Evolutionary conservation across 2,797 vertebrate genomes (phyloP).

Genomic region (Spatula versicolor): DNA sequence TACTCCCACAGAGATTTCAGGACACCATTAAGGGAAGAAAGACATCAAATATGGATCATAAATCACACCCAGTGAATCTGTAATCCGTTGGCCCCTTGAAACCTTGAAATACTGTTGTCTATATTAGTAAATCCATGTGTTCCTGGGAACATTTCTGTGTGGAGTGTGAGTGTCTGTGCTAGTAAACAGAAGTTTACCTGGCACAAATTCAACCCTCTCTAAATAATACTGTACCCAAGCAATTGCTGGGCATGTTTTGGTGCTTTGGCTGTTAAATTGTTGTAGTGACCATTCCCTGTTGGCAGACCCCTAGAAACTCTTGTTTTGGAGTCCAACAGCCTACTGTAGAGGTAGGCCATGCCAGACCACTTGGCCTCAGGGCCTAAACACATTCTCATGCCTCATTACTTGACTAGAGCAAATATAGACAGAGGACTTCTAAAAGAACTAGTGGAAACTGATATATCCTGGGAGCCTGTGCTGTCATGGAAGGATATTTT

Average conservation of each 20-base stretch:
- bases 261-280: not conserved
- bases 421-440: not conserved
- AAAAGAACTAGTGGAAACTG: not conserved
- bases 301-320: not conserved
- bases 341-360: not conserved
- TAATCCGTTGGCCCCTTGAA: not conserved
- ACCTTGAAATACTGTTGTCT: not conserved
- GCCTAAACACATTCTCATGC: not conserved
- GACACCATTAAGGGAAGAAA: not conserved
- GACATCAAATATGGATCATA: not conserved
- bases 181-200: not conserved
- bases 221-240: not conserved
- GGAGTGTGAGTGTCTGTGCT: not conserved
- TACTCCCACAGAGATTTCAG: not conserved
- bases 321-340: not conserved
- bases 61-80: not conserved
- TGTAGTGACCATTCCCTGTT: not conserved
- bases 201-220: not conserved
- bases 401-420: not conserved
- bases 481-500: not conserved
- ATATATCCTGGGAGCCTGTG: not conserved
- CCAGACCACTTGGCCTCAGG: not conserved
- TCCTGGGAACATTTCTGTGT: not conserved
- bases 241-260: not conserved
- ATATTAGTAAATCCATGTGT: not conserved